Evolutionary conservation across 35 echinoderm and acorn worm species (phyloP).

Genomic region (Acanthaster planci): DNA sequence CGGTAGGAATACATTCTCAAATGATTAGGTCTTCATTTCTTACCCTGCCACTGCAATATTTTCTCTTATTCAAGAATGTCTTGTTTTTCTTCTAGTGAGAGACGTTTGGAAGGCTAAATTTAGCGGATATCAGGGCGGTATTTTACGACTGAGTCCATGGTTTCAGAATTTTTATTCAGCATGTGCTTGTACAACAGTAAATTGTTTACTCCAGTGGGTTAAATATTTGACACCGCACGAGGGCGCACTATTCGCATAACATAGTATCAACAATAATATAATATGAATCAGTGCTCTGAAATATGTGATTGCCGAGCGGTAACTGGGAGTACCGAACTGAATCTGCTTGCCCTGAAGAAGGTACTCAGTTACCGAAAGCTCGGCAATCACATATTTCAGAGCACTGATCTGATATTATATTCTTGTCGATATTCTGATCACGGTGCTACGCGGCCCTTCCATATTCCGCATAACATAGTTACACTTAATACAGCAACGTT

Average conservation of each 20-base stretch:
- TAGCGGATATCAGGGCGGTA: background rate
- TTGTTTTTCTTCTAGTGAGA: background rate
- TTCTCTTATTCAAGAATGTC: background rate
- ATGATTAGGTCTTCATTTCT: background rate
- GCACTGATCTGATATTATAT: too few species aligned
- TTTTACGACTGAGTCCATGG: slow-evolving; percentile 22
- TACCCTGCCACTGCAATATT: background rate
- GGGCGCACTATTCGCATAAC: background rate
- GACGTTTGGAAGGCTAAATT: background rate
- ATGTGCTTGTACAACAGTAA: slow-evolving; percentile 5
- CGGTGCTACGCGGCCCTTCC: too few species aligned
- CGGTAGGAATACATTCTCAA: background rate
- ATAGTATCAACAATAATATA: too few species aligned
- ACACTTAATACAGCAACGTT: too few species aligned
- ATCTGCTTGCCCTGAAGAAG: too few species aligned
- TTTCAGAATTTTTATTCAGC: background rate
- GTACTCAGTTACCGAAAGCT: too few species aligned
- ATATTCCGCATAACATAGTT: too few species aligned
- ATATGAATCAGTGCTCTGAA: too few species aligned
- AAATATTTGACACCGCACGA: background rate
- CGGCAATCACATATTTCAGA: too few species aligned
- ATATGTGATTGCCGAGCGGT: too few species aligned
- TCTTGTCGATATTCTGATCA: too few species aligned
- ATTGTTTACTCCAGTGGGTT: slow-evolving; percentile 8
- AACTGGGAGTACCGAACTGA: too few species aligned